A percentile compares a stretch with the other conserved stretches of the same genome.
phyloP scores from a whole-genome alignment of 2,797 vertebrate genomes.

The Aratinga solstitialis region DNA sequence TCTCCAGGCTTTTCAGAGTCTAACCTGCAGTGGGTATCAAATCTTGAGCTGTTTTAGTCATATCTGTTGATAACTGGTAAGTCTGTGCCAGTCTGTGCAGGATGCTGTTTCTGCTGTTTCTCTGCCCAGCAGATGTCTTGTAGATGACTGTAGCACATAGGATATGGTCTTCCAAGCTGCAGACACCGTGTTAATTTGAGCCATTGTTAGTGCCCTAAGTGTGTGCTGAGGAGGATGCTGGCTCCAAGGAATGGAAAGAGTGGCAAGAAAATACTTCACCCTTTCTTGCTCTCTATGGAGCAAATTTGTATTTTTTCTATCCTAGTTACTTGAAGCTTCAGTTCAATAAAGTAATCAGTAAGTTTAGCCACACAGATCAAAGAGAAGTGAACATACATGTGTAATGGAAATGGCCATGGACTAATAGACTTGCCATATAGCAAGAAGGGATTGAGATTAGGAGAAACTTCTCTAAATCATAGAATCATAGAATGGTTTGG shows the following conservation, averaged over 20 bases:
- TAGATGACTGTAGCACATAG: background rate
- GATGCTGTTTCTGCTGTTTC: background rate
- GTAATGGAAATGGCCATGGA: background rate
- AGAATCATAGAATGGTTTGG: background rate
- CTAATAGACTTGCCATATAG: rapidly evolving
- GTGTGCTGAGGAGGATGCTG: background rate
- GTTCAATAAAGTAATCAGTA: background rate
- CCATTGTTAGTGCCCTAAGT: background rate
- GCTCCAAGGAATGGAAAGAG: background rate
- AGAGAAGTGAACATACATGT: background rate
- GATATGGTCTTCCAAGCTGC: background rate
- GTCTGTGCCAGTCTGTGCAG: background rate
- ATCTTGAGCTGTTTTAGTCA: background rate
- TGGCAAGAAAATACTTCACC: background rate
- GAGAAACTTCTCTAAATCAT: background rate
- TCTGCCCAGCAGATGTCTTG: background rate
- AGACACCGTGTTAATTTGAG: background rate
- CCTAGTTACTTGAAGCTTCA: background rate
- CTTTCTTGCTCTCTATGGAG: background rate
- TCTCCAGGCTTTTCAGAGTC: background rate
- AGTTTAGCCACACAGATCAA: background rate
- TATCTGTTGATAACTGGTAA: background rate
- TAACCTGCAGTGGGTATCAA: background rate
- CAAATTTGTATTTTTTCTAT: background rate
- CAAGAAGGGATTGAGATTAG: background rate